Conservation (phyloP, 1,140 invertebrate genomes). For the Zaprionus lachaisei region DNA sequence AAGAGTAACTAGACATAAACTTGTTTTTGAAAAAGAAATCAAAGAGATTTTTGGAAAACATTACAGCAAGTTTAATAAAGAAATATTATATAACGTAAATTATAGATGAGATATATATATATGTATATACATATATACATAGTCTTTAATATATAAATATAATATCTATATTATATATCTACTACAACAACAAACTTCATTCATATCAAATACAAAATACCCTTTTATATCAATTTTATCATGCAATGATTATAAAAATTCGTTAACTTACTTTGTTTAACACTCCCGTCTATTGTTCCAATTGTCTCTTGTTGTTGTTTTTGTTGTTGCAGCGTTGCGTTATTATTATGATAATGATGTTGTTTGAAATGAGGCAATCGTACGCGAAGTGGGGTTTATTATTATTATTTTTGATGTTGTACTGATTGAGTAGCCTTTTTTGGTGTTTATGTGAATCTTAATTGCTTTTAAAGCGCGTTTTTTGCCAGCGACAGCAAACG, state of each 20-base stretch:
- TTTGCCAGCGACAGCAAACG: conserved; percentile 64
- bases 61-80: too few relatives aligned
- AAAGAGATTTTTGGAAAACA: too few relatives aligned
- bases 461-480: conserved; percentile 72
- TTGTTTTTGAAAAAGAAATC: too few relatives aligned
- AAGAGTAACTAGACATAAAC: too few relatives aligned
- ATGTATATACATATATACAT: too few relatives aligned
- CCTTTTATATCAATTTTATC: neutral
- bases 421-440: conserved; percentile 52
- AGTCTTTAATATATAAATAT: too few relatives aligned
- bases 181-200: too few relatives aligned
- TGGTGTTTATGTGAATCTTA: conserved; percentile 58
- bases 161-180: too few relatives aligned
- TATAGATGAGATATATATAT: too few relatives aligned
- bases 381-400: conserved; percentile 55
- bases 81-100: too few relatives aligned
- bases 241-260: neutral
- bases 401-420: conserved; percentile 2
- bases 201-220: too few relatives aligned
- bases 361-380: conserved; percentile 3
- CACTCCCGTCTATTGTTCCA: conserved; percentile 1
- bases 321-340: neutral
- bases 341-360: conserved; percentile 6
- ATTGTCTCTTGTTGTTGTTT: neutral
- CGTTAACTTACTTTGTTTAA: neutral